A percentile compares a stretch with the other conserved stretches of the same genome.
Evolutionary conservation across 1,140 invertebrate genomes (phyloP).

Genomic region (Chrysomallon squamiferum): DNA sequence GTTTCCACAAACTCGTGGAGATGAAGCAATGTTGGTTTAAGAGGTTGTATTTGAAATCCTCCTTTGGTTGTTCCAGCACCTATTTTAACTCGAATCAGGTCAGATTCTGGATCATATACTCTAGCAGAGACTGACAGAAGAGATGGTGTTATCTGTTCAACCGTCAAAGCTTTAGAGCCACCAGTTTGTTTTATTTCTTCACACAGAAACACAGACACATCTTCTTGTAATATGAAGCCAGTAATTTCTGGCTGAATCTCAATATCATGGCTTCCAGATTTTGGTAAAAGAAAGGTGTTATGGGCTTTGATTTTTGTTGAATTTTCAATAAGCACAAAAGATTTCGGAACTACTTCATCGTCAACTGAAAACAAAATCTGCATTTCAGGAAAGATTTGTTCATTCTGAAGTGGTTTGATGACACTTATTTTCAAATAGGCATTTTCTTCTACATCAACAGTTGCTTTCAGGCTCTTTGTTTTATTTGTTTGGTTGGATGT

Average conservation of each 20-base stretch:
- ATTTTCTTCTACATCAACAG: not conserved
- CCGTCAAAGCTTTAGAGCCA: not conserved
- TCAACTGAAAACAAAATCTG: not conserved
- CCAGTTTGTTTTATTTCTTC: not conserved
- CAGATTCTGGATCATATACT: slow-evolving; percentile 24
- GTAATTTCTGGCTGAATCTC: not conserved
- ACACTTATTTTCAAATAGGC: not conserved
- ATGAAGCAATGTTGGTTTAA: not conserved
- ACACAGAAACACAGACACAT: not conserved
- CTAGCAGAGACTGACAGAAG: slow-evolving; percentile 14
- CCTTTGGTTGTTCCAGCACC: slow-evolving; percentile 23
- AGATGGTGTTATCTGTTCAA: slow-evolving; percentile 18
- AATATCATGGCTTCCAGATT: not conserved
- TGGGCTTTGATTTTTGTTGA: not conserved
- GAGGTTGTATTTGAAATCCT: slow-evolving; percentile 17
- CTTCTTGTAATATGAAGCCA: not conserved
- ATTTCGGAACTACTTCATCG: not conserved
- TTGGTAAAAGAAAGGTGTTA: not conserved
- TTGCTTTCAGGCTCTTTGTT: not conserved
- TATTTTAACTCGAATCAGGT: slow-evolving; percentile 6
- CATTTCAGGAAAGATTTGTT: not conserved
- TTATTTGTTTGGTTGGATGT: not conserved
- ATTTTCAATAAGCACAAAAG: not conserved
- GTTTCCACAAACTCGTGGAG: slow-evolving; percentile 11
- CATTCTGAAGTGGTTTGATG: not conserved